Base-by-base conservation (phyloP, 1,140 invertebrate genomes). In the Megalonaias nervosa region DNA sequence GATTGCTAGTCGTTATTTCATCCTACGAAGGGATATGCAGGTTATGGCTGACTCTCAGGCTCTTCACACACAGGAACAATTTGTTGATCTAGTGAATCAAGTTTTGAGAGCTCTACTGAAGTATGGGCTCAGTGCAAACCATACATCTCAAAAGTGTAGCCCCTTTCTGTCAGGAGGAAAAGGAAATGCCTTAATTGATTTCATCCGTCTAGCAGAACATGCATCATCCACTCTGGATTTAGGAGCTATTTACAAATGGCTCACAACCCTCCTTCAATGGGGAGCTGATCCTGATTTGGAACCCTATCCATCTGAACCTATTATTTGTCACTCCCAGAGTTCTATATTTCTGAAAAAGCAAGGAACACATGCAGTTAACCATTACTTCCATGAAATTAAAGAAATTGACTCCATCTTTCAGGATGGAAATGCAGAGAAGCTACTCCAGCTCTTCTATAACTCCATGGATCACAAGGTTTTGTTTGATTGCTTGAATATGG, bases 301-400 rank as follows among this genome's bases (percentile, higher is more conserved):
- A 78, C 88, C 89, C 6, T 89, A 89, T 73, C 86, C 86, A 13
- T 86, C 89, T 1, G 89, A 90, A 26, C 84, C 87, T 38, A 87
- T 89, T 62, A 89, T 90, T 74, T 88, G 85, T 67, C 89, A 90
- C 73, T 89, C 85, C 6, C 89, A 90, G 71, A 90, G 88, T 69
- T 88, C 86, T 48, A 90, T 90, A 68, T 90, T 86, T 72, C 82
- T 90, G 31, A 86, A 87, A 75, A 82, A 84, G 64, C 87, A 88
- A 17, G 83, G 80, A 5, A 87, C 88, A 5, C 89, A 89, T 69
- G 80, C 89, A 9, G 68, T 90, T 61, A 83, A 74, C 55, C 86
- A 88, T 67, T 90, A 86, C 71, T 86, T 90, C 57, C 80, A 88
- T 67, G 82, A 75, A 67, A 61, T 86, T 23, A 81, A 83, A 12